A percentile compares a stretch with the other conserved stretches of the same genome.
Conservation (phyloP, 2,797 vertebrate genomes). For the Pseudochirops corinnae region DNA sequence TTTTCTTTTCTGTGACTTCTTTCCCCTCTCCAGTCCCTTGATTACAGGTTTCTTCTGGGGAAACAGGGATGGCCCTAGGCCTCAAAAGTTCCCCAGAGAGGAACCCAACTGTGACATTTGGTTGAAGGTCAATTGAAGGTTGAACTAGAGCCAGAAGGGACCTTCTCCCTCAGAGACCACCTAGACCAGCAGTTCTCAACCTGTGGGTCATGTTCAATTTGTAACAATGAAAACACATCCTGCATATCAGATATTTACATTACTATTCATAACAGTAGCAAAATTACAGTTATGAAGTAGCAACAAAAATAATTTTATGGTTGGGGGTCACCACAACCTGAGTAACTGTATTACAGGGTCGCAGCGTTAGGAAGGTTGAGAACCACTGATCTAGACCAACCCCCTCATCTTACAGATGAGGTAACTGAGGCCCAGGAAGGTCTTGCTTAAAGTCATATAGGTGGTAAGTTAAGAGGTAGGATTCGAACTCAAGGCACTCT, state of each 20-base stretch:
- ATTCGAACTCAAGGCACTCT: not conserved
- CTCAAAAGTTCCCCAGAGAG: not conserved
- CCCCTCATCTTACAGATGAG: not conserved
- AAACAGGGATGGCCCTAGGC: not conserved
- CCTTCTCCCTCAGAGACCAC: not conserved
- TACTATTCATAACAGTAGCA: no score
- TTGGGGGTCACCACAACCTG: no score
- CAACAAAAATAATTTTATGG: no score
- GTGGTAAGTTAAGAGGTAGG: not conserved
- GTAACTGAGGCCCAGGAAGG: not conserved
- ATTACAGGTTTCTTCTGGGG: not conserved
- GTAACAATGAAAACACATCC: no score
- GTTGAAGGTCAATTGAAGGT: not conserved
- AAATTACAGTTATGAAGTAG: no score
- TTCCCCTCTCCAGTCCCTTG: rapidly evolving
- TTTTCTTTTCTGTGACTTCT: not conserved
- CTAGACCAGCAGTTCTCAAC: not conserved
- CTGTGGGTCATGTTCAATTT: no score
- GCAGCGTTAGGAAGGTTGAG: no score
- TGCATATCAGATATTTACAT: no score
- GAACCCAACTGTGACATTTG: not conserved
- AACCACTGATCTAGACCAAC: not conserved
- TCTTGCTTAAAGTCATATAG: not conserved
- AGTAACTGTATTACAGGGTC: no score
- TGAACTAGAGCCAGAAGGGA: not conserved